Evolutionary conservation across 2,797 vertebrate genomes (phyloP), one percentile per base, ranked within the genome.

Genomic region (Enteromius trimaculatus): DNA sequence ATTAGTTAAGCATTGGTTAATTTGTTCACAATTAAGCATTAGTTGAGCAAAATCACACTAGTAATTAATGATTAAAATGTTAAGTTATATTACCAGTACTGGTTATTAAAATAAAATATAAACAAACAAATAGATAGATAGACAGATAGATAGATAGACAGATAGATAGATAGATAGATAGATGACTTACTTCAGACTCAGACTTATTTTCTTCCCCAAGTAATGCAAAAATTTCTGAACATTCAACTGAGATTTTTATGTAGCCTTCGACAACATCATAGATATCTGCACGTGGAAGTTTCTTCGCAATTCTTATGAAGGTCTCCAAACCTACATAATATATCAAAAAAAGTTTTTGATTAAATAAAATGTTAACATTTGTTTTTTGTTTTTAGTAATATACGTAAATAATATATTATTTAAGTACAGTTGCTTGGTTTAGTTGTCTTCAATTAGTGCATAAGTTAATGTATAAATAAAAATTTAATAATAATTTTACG

Each of bases 251-350:
- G 69, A 99, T 96, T 86, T 97, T 99, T 2, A 99, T 86, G 42
- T 97, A 99, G 0, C 96, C 97, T 83, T 99, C 97, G 42, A 99
- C 97, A 0, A 98, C 96, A 86, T 99, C 98, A 3, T 97, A 97
- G 4, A 95, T 9, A 0, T 92, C 91, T 7, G 93, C 47, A 0
- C 87, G 92, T 0, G 97, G 97, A 37, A 99, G 93, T 64, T 93
- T 93, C 91, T 93, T 96, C 1, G 97, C 95, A 0, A 91, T 81
- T 0, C 92, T 87, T 83, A 97, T 85, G 86, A 99, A 99, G 0
- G 87, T 95, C 85, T 95, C 93, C 88, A 99, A 92, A 42, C 94
- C 96, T 97, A 88, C 3, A 76, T 17, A 14, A 7, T 6, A 17
- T 23, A n/a, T 3, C 6, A 10, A 17, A 58, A 0, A 58, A 58